Evolutionary conservation across 2,113 vertebrate genomes (phyloP).

Genomic region (Corydoras maculifer): DNA sequence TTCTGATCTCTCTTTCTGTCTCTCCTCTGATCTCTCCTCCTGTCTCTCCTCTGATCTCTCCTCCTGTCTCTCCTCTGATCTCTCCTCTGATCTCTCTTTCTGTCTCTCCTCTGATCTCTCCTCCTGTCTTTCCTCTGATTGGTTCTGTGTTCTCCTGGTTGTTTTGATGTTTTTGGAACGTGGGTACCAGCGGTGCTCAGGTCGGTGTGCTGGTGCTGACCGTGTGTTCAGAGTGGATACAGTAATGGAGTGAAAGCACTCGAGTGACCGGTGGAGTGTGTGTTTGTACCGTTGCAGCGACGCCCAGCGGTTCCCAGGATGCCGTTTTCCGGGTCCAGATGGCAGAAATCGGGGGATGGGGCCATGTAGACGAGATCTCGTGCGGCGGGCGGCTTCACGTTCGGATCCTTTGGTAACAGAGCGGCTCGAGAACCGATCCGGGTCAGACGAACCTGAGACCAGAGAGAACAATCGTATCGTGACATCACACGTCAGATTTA

Average conservation of each 20-base stretch:
- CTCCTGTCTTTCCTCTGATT: too few species aligned
- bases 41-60: too few species aligned
- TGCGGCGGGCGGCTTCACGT: conserved; percentile 65
- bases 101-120: too few species aligned
- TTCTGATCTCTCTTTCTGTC: too few species aligned
- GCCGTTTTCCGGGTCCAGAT: conserved; percentile 51
- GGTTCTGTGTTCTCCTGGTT: too few species aligned
- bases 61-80: too few species aligned
- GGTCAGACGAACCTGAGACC: conserved; percentile 62
- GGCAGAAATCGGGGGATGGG: conserved; percentile 68
- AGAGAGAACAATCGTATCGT: neutral
- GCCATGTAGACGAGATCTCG: conserved; percentile 65
- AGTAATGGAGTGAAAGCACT: conserved; percentile 32
- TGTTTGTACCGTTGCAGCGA: conserved; percentile 55
- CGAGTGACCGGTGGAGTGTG: neutral
- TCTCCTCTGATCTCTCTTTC: too few species aligned
- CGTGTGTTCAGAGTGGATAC: too few species aligned
- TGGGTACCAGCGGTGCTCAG: too few species aligned
- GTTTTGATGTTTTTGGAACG: too few species aligned
- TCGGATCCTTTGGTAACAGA: conserved; percentile 65
- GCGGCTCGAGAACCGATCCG: conserved; percentile 64
- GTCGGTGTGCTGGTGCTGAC: too few species aligned
- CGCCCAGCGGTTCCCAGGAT: conserved; percentile 61
- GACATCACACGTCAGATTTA: neutral
- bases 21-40: too few species aligned